Evolutionary conservation across 2,797 vertebrate species (phyloP), one percentile per base, ranked within the genome.

Genomic region (Poeciliopsis gracilis): DNA sequence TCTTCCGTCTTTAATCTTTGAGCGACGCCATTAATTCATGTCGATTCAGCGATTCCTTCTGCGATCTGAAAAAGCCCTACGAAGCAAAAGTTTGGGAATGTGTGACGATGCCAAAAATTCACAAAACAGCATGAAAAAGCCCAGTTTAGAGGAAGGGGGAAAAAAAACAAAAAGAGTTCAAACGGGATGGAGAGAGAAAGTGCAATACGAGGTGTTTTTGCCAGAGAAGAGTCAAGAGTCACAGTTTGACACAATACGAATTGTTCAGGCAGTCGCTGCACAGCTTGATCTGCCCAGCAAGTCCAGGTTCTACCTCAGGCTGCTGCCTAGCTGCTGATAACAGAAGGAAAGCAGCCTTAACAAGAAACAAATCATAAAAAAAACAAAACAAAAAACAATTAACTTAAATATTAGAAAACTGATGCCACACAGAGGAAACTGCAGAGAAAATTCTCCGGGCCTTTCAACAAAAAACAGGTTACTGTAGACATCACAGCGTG

Each of bases 241-340:
- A 78, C 43, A 12, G 79, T 81, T 69, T 3, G 78, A 85, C 81
- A 82, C 78, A 73, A 55, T 78, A 51, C 76, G 43, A 47, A 84
- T 78, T 79, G 78, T 82, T 59, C 28, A 77, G n/a, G 71, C 63
- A 82, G 57, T 3, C 25, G 78, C 66, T 25, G 12, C 72, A 15
- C 46, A 46, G 85, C 77, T 84, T 72, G 76, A 76, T 76, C 66
- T 81, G 73, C 84, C 85, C 76, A 72, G 75, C 76, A 89, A 77
- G 84, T 78, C 74, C 81, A 67, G 75, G 81, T 63, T 51, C 47
- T 82, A 74, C 85, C 46, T 0, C 30, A 82, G 86, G 87, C 85
- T 36, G 30, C 63, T 78, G 71, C 77, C 10, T 61, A n/a, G 79
- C 69, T 79, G 73, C 67, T 3, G 46, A 11, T 49, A 66, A 49